These are phyloP conservation scores for Semnopithecus entellus DNA, from an alignment of 2,113 vertebrate genomes.

Conservation along the genomic window DNA sequence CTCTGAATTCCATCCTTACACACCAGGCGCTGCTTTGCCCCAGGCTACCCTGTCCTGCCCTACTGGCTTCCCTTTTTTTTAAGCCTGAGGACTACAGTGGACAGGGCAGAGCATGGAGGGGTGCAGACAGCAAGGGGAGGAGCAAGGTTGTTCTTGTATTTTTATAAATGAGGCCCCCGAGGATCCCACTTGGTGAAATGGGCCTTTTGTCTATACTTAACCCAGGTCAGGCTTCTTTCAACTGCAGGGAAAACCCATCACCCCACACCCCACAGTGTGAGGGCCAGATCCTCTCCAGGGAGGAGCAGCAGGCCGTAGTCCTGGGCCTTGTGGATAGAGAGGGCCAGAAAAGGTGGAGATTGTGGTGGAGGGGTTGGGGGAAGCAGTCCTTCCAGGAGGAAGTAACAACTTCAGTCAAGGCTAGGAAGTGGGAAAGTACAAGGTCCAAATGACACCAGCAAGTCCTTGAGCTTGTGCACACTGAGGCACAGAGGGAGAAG, in stretches of 20 bases:
- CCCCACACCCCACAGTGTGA: not conserved
- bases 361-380: not conserved
- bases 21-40: not conserved
- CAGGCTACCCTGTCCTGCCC: not conserved
- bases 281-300: not conserved
- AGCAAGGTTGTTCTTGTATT: not conserved
- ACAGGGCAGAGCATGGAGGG: fast-evolving
- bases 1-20: fast-evolving
- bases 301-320: not conserved
- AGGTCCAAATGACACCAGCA: not conserved
- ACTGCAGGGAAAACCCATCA: not conserved
- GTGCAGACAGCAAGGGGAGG: not conserved
- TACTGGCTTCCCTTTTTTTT: not conserved
- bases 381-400: not conserved
- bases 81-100: not conserved
- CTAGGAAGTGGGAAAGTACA: fast-evolving
- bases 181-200: not conserved
- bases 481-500: not conserved
- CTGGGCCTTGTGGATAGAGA: not conserved
- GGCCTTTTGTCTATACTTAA: not conserved
- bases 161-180: not conserved
- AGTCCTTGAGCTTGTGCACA: too few species aligned
- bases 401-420: not conserved
- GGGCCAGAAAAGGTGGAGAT: not conserved
- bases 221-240: not conserved